Evolutionary conservation across 2,888 invertebrate species (phyloP).

Genomic region (Pantelozetes paolii): DNA sequence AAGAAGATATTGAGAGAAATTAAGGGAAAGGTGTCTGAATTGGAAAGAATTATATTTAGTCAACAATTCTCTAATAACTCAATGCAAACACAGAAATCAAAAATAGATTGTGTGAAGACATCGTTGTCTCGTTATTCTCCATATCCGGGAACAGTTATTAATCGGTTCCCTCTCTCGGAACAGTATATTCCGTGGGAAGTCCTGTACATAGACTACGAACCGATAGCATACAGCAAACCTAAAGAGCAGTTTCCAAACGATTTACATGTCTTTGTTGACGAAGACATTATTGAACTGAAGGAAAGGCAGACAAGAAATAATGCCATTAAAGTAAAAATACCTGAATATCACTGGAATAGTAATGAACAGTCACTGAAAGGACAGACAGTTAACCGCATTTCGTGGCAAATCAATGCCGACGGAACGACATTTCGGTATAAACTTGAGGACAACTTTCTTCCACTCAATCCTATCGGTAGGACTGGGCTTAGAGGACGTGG

Average conservation of each 20-base stretch:
- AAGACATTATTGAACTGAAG: conserved; percentile 49
- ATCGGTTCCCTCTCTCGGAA: conserved; percentile 53
- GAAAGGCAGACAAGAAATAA: conserved; percentile 16
- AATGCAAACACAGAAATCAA: not conserved
- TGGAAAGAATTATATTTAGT: conserved; percentile 50
- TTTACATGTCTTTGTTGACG: conserved; percentile 51
- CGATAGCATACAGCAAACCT: conserved; percentile 51
- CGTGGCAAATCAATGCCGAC: conserved; percentile 47
- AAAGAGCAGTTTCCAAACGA: conserved; percentile 49
- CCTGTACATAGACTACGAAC: conserved; percentile 51
- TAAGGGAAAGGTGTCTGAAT: conserved; percentile 51
- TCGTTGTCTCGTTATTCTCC: conserved; percentile 51
- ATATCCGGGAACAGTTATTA: conserved; percentile 52
- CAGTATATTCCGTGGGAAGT: conserved; percentile 55
- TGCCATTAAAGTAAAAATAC: conserved; percentile 45
- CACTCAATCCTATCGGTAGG: conserved; percentile 52
- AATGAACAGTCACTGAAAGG: conserved; percentile 48
- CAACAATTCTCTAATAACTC: not conserved
- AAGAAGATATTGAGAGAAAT: conserved; percentile 50
- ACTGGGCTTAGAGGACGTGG: conserved; percentile 53
- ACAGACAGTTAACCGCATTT: conserved; percentile 47
- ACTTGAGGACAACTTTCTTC: conserved; percentile 49
- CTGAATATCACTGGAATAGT: conserved; percentile 48
- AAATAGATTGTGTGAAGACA: not conserved
- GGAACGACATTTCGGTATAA: conserved; percentile 45